Evolutionary conservation across 2,888 invertebrate genomes (phyloP).

Genomic region (Tuta absoluta): DNA sequence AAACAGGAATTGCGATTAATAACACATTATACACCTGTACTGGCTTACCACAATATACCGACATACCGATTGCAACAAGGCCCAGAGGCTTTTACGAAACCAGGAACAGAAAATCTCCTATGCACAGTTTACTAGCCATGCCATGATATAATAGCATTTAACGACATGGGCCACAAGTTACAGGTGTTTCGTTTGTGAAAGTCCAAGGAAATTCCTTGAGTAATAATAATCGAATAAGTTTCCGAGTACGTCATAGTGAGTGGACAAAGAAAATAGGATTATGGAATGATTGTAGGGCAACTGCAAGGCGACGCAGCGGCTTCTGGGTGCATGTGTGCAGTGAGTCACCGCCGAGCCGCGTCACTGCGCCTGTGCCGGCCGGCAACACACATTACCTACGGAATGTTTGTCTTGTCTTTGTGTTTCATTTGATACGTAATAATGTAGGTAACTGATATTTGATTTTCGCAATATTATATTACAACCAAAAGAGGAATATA

Average conservation of each 20-base stretch:
- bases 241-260: slow-evolving; percentile 19
- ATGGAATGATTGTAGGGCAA: slow-evolving; percentile 36
- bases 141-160: slow-evolving; percentile 59
- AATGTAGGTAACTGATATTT: slow-evolving; percentile 1
- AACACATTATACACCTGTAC: slow-evolving; percentile 21
- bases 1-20: slow-evolving; percentile 22
- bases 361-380: slow-evolving; percentile 2
- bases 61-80: slow-evolving; percentile 29
- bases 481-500: background rate
- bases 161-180: slow-evolving; percentile 51
- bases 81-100: slow-evolving; percentile 46
- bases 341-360: slow-evolving; percentile 20
- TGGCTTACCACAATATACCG: slow-evolving; percentile 19
- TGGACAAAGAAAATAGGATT: slow-evolving; percentile 45
- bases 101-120: slow-evolving; percentile 50
- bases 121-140: slow-evolving; percentile 40
- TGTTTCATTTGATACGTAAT: slow-evolving; percentile 12
- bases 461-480: background rate
- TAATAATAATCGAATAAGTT: slow-evolving; percentile 11
- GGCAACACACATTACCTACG: background rate
- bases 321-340: slow-evolving; percentile 40
- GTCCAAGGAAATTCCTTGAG: slow-evolving; percentile 35
- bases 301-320: slow-evolving; percentile 38
- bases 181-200: slow-evolving; percentile 60
- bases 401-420: slow-evolving; percentile 12